Percentiles rank a stretch among this genome's conserved stretches.
phyloP scores from a whole-genome alignment of 2,888 invertebrate species.

The Torymus aiolomorphi region DNA sequence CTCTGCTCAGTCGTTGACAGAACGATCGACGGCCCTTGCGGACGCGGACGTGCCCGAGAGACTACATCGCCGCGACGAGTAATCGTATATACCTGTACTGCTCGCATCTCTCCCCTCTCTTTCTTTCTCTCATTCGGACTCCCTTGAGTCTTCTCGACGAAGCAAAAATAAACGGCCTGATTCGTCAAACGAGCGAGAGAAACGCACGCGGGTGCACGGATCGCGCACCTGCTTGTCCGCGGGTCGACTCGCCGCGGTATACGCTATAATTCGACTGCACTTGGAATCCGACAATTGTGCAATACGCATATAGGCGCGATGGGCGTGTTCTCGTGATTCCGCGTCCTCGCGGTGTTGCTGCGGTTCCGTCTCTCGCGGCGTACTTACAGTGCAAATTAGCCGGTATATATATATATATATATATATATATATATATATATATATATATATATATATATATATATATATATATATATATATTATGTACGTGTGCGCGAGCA shows the following conservation, averaged over 20 bases:
- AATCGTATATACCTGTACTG: background rate
- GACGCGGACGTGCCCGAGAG: background rate
- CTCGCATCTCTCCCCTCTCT: background rate
- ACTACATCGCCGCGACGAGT: background rate
- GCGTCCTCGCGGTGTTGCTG: too few species aligned
- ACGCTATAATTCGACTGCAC: slow-evolving; percentile 37
- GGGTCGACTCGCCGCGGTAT: slow-evolving; percentile 4
- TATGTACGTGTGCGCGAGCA: too few species aligned
- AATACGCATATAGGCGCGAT: slow-evolving; percentile 52
- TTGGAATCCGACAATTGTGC: slow-evolving; percentile 65
- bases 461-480: too few species aligned
- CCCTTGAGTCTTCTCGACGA: too few species aligned
- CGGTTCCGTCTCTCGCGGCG: slow-evolving; percentile 11
- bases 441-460: too few species aligned
- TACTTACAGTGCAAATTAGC: slow-evolving; percentile 9
- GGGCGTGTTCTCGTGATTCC: background rate
- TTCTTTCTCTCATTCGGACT: too few species aligned
- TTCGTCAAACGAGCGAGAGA: slow-evolving; percentile 60
- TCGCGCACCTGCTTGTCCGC: slow-evolving; percentile 63
- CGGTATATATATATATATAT: background rate
- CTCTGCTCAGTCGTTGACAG: slow-evolving; percentile 26
- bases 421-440: too few species aligned
- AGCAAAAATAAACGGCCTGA: slow-evolving; percentile 66
- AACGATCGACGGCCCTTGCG: slow-evolving; percentile 32
- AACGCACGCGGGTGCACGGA: slow-evolving; percentile 58